Evolutionary conservation across 2,797 vertebrate species (phyloP), one percentile per base, ranked within the genome.

Genomic region (Heterohyrax brucei): DNA sequence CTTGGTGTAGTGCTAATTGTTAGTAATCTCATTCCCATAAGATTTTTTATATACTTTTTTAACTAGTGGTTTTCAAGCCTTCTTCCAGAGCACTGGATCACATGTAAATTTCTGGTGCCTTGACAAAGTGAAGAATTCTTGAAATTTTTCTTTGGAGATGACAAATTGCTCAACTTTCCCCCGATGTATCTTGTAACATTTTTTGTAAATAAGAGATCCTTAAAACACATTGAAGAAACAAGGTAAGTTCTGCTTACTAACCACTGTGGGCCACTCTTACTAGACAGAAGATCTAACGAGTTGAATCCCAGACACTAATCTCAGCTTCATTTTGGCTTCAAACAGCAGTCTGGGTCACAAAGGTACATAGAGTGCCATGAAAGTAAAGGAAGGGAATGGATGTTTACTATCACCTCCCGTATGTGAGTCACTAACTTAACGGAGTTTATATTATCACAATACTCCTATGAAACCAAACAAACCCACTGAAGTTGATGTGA

Each of bases 181-280:
- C 24, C 86, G 81, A 83, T 48, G 7, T 75, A 50, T 14, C 18
- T 83, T 68, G 56, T 13, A 3, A 24, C 2, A 3, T 79, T 70
- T 89, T 68, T 93, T 76, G 0, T 61, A 91, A 91, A 88, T 44
- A 66, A 82, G 50, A 79, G 68, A 62, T 87, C 56, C 90, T 84
- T 30, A 87, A 94, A 92, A 91, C 6, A 84, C 75, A 64, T 24
- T 83, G 50, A 72, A 94, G 68, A 28, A 85, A 82, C 26, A 77
- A 94, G 79, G 26, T 50, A 80, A 80, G 46, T 9, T 89, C 62
- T 93, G 94, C 5, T 89, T 84, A 33, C 46, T 19, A 83, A 16
- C 26, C 9, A 28, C 79, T 68, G 13, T 26, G 77, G 68, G 21
- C 33, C 76, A 64, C n/a, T 72, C 62, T 59, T 62, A 77, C 3